Evolutionary conservation across 2,888 invertebrate species (phyloP).

Genomic region (Lithophane leautieri): DNA sequence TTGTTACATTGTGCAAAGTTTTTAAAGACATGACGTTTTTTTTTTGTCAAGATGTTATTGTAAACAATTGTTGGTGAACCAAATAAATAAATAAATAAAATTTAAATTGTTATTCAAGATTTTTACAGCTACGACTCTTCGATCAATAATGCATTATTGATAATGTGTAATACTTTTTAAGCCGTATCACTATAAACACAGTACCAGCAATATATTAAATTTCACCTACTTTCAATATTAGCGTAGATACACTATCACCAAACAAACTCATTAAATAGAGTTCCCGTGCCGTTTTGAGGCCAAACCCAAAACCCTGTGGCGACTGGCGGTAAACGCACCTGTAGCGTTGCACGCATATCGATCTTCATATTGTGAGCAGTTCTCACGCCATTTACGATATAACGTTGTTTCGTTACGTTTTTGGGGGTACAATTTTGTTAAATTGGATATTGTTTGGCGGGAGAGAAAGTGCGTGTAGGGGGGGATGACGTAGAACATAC

Average conservation of each 20-base stretch:
- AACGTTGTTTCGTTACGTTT: slow-evolving; percentile 17
- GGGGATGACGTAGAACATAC: too few species aligned
- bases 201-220: background rate
- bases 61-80: too few species aligned
- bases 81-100: too few species aligned
- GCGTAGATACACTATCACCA: background rate
- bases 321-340: slow-evolving; percentile 51
- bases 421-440: slow-evolving; percentile 21
- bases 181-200: too few species aligned
- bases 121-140: background rate
- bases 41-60: too few species aligned
- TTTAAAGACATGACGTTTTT: too few species aligned
- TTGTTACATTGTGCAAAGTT: too few species aligned
- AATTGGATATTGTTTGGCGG: slow-evolving; percentile 18
- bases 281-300: slow-evolving; percentile 38
- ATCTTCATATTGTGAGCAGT: slow-evolving; percentile 54
- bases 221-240: background rate
- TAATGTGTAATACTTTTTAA: background rate
- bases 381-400: slow-evolving; percentile 49
- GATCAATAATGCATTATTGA: too few species aligned
- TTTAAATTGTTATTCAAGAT: background rate
- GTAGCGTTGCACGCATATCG: slow-evolving; percentile 64
- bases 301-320: slow-evolving; percentile 27
- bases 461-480: background rate
- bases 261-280: slow-evolving; percentile 44